Percentiles rank a stretch among this genome's conserved stretches.
phyloP scores from a whole-genome alignment of 2,888 invertebrate genomes.

The Schizaphis graminum region DNA sequence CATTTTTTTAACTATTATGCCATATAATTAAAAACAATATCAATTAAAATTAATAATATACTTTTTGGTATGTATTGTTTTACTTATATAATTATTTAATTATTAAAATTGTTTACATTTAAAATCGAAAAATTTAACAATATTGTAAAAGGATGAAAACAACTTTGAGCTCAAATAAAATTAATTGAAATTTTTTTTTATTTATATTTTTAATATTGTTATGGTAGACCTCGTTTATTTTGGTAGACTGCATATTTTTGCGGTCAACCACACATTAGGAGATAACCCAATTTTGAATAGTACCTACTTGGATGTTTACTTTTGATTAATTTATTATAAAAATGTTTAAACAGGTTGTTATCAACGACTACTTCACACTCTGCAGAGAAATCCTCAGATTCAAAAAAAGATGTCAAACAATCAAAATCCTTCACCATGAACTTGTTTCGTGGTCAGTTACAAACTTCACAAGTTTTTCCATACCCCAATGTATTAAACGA shows the following conservation, averaged over 20 bases:
- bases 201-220: too few species aligned
- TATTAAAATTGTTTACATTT: not conserved
- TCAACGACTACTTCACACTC: conserved; percentile 58
- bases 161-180: not conserved
- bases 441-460: conserved; percentile 88
- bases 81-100: not conserved
- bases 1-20: not conserved
- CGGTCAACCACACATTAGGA: too few species aligned
- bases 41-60: not conserved
- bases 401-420: conserved; percentile 71
- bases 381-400: conserved; percentile 49
- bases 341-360: conserved; percentile 51
- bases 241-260: too few species aligned
- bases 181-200: too few species aligned
- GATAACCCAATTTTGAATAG: too few species aligned
- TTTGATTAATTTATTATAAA: not conserved
- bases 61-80: not conserved
- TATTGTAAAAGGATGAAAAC: not conserved
- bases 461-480: conserved; percentile 91
- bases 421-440: conserved; percentile 94
- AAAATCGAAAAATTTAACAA: not conserved
- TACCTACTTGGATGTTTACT: not conserved
- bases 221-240: too few species aligned
- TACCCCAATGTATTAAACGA: conserved; percentile 87
- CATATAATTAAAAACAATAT: not conserved